Conservation (phyloP, 2,888 invertebrate genomes). For the Biston stratarius region DNA sequence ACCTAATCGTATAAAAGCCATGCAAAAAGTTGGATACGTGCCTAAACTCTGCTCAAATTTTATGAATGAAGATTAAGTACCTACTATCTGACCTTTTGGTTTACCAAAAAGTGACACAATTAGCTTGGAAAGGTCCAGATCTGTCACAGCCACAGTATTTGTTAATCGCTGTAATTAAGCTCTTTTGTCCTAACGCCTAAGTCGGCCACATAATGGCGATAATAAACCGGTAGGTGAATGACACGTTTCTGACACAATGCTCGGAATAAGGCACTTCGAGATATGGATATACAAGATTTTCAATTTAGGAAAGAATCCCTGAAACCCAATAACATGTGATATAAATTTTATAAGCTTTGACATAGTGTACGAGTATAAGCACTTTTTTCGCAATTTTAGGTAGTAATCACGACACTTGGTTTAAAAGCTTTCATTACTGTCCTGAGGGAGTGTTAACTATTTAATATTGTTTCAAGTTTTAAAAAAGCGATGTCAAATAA, state of each 20-base stretch:
- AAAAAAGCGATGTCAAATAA: constrained; percentile 40
- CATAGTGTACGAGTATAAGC: neutral
- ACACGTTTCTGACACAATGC: constrained; percentile 24
- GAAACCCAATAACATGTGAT: constrained; percentile 2
- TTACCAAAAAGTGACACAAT: constrained; percentile 12
- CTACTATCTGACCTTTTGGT: neutral
- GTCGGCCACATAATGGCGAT: constrained; percentile 30
- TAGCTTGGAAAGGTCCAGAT: constrained; percentile 7
- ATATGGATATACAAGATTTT: constrained; percentile 20
- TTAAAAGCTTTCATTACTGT: too few relatives aligned
- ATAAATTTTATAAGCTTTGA: neutral
- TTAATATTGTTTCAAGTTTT: too few relatives aligned
- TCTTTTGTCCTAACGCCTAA: constrained; percentile 24
- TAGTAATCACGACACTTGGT: too few relatives aligned
- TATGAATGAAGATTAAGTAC: neutral
- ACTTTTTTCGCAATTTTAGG: neutral
- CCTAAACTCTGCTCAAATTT: neutral
- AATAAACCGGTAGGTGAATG: constrained; percentile 32
- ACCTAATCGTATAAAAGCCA: too few relatives aligned
- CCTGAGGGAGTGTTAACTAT: too few relatives aligned
- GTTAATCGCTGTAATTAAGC: constrained; percentile 23
- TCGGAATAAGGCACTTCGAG: constrained; percentile 26
- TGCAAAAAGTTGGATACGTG: neutral
- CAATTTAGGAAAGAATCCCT: constrained; percentile 5
- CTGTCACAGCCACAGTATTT: constrained; percentile 16